Conservation (phyloP, 2,113 vertebrate genomes). For the Anoura caudifer region DNA sequence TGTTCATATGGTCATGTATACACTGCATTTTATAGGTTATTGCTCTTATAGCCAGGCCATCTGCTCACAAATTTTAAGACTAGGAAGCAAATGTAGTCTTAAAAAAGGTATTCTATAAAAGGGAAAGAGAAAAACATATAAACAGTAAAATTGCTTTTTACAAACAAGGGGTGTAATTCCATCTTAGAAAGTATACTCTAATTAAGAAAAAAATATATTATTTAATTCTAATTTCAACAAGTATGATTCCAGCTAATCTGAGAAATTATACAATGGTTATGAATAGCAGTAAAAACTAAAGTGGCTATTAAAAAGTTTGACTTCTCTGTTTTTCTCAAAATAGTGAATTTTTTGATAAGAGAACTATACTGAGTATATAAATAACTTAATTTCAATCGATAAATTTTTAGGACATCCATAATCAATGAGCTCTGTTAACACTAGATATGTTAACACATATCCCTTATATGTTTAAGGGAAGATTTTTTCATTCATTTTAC, state of each 20-base stretch:
- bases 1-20: constrained; percentile 16
- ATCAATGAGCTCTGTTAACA: background rate
- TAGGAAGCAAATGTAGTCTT: background rate
- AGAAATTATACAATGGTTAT: background rate
- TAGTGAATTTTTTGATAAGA: background rate
- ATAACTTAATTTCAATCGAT: background rate
- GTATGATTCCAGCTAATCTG: background rate
- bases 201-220: background rate
- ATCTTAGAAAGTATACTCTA: background rate
- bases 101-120: background rate
- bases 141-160: background rate
- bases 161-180: background rate
- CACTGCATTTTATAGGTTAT: constrained; percentile 53
- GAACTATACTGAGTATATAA: background rate
- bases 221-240: constrained; percentile 10
- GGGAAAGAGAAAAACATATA: background rate
- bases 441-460: too few species aligned
- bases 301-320: background rate
- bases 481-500: background rate
- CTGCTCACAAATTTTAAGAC: constrained; percentile 55
- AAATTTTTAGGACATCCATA: background rate
- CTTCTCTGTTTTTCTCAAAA: background rate
- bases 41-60: constrained; percentile 33
- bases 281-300: background rate
- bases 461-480: background rate